phyloP scores from a whole-genome alignment of 2,888 invertebrate species.

The Anoplius nigerrimus region DNA sequence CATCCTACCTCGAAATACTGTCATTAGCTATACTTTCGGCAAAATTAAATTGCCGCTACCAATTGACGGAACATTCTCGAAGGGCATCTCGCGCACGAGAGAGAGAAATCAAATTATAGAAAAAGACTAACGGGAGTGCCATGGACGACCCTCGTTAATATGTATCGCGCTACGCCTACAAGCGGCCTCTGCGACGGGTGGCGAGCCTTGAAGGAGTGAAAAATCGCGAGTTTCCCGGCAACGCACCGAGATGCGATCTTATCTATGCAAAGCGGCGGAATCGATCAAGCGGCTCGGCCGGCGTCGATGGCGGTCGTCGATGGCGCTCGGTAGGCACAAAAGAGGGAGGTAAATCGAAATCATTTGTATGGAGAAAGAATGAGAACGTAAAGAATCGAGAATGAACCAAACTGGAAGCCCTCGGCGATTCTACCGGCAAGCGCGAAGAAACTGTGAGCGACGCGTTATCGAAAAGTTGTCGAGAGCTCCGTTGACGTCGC shows the following conservation, averaged over 20 bases:
- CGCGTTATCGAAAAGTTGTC: constrained; percentile 19
- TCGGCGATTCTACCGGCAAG: neutral
- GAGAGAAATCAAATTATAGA: constrained; percentile 34
- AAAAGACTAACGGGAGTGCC: constrained; percentile 22
- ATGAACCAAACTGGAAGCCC: neutral
- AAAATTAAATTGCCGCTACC: neutral
- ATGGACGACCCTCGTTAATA: constrained; percentile 22
- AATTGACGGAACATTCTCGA: neutral
- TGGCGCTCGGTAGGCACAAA: constrained; percentile 13
- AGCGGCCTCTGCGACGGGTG: no score
- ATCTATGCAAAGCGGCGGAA: no score
- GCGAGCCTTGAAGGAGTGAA: neutral
- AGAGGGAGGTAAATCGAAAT: neutral
- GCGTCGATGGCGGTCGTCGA: constrained; percentile 30
- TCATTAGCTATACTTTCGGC: neutral
- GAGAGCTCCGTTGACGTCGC: neutral
- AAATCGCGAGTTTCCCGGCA: neutral
- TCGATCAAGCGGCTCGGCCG: neutral
- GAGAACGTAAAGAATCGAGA: neutral
- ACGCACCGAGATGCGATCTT: no score
- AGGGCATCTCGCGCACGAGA: constrained; percentile 30
- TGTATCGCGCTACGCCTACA: neutral
- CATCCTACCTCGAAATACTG: neutral
- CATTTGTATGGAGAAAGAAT: neutral
- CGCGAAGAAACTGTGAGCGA: neutral